Conservation (phyloP, 2,797 vertebrate genomes). For the Amblyraja radiata region DNA sequence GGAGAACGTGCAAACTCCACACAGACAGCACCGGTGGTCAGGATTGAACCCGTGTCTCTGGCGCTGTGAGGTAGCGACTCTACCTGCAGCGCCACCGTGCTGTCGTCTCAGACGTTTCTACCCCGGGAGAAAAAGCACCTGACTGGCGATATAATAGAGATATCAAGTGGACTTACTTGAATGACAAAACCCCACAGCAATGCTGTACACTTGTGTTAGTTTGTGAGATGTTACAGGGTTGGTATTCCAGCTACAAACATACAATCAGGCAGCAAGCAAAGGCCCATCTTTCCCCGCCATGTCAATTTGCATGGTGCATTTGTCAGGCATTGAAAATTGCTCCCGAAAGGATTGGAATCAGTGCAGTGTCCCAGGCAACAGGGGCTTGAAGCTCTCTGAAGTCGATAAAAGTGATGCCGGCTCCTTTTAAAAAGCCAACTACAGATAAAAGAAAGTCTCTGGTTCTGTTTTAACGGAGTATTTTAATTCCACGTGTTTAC, state of each 20-base stretch:
- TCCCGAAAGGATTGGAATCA: neutral
- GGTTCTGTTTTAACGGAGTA: neutral
- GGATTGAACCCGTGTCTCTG: too few relatives aligned
- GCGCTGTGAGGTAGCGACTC: too few relatives aligned
- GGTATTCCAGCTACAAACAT: neutral
- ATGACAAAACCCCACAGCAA: neutral
- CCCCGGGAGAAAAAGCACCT: too few relatives aligned
- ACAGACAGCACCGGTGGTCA: too few relatives aligned
- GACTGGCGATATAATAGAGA: neutral
- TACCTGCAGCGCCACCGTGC: too few relatives aligned
- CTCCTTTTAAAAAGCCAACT: neutral
- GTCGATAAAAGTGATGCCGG: neutral
- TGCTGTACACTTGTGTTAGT: neutral
- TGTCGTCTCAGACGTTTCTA: too few relatives aligned
- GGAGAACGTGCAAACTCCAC: too few relatives aligned
- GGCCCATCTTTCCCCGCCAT: neutral
- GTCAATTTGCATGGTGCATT: neutral
- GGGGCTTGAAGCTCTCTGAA: neutral
- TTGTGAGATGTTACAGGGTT: neutral
- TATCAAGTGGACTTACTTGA: neutral
- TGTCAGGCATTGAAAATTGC: neutral
- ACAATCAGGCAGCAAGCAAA: neutral
- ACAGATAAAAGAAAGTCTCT: slow-evolving; percentile 15
- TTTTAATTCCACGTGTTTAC: neutral
- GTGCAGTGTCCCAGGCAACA: neutral